Conservation (phyloP, 2,797 vertebrate species). For the Ceryle rudis region DNA sequence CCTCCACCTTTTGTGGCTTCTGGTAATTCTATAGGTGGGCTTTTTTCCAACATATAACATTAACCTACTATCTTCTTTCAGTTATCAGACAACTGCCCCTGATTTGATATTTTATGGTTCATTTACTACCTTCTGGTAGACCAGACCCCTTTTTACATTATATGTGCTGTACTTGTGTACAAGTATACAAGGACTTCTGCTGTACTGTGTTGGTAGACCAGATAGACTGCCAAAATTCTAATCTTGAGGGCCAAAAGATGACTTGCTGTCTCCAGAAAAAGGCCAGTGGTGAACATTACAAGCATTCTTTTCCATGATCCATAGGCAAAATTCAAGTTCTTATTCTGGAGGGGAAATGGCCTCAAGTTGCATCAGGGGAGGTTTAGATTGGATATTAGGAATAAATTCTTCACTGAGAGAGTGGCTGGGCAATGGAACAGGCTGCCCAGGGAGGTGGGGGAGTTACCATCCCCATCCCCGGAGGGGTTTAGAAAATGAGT, state of each 20-base stretch:
- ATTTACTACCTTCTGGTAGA: neutral
- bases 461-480: no score
- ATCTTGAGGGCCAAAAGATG: neutral
- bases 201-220: neutral
- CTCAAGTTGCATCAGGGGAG: no score
- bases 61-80: neutral
- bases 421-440: no score
- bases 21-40: neutral
- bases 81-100: neutral
- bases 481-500: no score
- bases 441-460: no score
- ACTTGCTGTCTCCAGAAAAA: neutral
- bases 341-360: neutral
- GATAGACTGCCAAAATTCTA: neutral
- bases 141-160: neutral
- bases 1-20: neutral
- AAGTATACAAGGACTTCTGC: no score
- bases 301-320: neutral
- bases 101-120: neutral
- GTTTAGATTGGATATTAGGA: no score
- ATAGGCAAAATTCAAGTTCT: neutral
- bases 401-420: no score
- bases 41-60: neutral
- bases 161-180: neutral
- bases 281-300: neutral